phyloP scores from a whole-genome alignment of 1,140 invertebrate genomes.

The Sinonovacula constricta region DNA sequence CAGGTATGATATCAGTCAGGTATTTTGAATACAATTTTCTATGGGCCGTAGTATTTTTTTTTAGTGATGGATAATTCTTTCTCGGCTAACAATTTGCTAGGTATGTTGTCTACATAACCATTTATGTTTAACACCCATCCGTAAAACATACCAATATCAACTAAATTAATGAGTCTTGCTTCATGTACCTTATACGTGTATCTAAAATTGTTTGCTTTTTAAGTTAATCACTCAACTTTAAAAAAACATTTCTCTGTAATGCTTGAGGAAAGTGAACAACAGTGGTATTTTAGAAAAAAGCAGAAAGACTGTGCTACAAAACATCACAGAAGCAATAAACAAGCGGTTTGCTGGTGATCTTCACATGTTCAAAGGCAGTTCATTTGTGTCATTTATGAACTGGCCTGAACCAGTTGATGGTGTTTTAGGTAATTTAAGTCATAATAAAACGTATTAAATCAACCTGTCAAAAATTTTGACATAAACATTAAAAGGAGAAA shows the following conservation, averaged over 20 bases:
- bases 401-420: conserved; percentile 11
- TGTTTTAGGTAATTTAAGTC: conserved; percentile 10
- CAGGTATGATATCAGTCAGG: conserved; percentile 17
- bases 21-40: too few species aligned
- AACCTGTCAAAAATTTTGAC: too few species aligned
- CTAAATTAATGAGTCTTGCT: too few species aligned
- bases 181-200: background rate
- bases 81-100: too few species aligned
- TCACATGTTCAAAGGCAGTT: conserved; percentile 10
- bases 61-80: too few species aligned
- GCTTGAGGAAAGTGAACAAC: background rate
- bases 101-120: too few species aligned
- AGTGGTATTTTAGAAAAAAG: background rate
- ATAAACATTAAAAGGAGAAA: too few species aligned
- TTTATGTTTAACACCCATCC: too few species aligned
- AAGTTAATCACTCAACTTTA: background rate
- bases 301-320: background rate
- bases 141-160: too few species aligned
- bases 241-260: background rate
- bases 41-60: background rate
- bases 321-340: conserved; percentile 3
- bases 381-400: conserved; percentile 9
- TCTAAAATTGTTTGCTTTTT: background rate
- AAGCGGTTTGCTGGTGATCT: conserved; percentile 4
- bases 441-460: too few species aligned